Evolutionary conservation across 1,140 invertebrate species (phyloP).

Genomic region (Heliothis virescens): DNA sequence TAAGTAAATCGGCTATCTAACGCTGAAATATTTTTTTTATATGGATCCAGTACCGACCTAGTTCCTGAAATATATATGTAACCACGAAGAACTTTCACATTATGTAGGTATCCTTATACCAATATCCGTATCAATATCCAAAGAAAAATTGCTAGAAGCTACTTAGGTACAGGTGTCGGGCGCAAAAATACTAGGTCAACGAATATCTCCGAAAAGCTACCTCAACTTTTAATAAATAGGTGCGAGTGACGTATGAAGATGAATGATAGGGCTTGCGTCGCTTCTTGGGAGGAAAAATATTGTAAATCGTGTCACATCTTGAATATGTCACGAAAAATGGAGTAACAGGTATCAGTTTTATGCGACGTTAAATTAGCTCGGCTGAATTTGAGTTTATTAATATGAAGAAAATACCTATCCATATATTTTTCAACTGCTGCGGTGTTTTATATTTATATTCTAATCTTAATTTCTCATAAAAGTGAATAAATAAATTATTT

Average conservation of each 20-base stretch:
- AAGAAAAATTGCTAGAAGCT: neutral
- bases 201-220: neutral
- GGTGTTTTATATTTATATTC: too few species aligned
- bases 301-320: slow-evolving; percentile 39
- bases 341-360: slow-evolving; percentile 39
- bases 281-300: slow-evolving; percentile 7
- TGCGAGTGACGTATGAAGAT: slow-evolving; percentile 35
- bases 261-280: slow-evolving; percentile 27
- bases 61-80: too few species aligned
- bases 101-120: neutral
- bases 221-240: slow-evolving; percentile 39
- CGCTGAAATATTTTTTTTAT: too few species aligned
- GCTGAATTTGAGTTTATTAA: slow-evolving; percentile 6
- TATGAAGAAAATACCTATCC: neutral
- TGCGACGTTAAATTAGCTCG: neutral
- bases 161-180: neutral
- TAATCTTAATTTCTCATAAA: neutral
- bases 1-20: too few species aligned
- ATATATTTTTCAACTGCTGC: too few species aligned
- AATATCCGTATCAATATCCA: neutral
- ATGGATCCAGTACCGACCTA: too few species aligned
- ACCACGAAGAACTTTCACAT: too few species aligned
- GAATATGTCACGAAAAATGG: slow-evolving; percentile 18
- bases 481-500: too few species aligned
- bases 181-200: neutral